Conservation (phyloP, 2,797 vertebrate species). For the Platalea minor region DNA sequence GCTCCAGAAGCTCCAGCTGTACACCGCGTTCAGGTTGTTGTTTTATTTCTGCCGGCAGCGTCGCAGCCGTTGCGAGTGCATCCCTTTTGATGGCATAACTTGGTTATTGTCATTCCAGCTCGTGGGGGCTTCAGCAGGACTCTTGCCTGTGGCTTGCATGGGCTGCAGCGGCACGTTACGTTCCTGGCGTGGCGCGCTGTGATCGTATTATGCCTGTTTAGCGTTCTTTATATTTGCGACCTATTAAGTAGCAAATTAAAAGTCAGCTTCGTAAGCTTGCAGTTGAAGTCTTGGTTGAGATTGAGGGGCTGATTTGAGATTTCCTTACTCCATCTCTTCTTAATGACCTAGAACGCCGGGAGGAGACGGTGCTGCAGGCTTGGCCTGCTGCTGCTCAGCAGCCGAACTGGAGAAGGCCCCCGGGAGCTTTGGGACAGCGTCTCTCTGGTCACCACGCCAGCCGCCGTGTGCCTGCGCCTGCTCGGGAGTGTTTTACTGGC, state of each 20-base stretch:
- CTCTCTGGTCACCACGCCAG: neutral
- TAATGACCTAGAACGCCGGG: neutral
- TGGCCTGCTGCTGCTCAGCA: neutral
- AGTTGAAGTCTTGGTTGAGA: neutral
- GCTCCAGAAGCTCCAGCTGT: neutral
- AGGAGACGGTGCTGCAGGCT: neutral
- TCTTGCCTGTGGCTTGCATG: neutral
- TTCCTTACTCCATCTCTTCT: neutral
- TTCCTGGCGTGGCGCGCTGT: neutral
- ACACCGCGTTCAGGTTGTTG: neutral
- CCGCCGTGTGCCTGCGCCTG: neutral
- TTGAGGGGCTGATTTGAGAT: neutral
- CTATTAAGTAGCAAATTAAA: neutral
- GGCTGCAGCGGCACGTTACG: neutral
- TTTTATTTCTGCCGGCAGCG: neutral
- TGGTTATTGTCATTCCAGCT: neutral
- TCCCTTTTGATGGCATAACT: neutral
- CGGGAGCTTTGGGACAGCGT: neutral
- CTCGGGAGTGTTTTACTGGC: neutral
- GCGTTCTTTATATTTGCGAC: neutral
- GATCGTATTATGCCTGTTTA: neutral
- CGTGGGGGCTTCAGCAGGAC: neutral
- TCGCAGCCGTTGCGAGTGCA: neutral
- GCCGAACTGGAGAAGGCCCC: neutral
- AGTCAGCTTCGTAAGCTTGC: neutral